These are phyloP conservation scores for Parnassius smintheus DNA, from an alignment of 2,888 invertebrate genomes.

Conservation along the genomic window DNA sequence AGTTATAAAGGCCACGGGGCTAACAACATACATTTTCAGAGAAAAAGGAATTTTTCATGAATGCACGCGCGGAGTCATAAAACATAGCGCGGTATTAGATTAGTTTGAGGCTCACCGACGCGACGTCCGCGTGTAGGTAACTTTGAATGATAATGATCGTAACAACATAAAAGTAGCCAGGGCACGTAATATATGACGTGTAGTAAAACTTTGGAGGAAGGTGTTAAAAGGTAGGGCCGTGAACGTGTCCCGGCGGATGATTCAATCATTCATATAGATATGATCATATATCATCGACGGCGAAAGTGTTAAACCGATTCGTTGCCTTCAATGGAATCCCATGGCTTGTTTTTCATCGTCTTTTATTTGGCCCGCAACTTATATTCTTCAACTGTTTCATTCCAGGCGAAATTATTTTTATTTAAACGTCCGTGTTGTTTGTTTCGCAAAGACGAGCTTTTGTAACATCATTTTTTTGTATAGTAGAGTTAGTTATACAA, in stretches of 20 bases:
- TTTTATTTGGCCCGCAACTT: slow-evolving; percentile 60
- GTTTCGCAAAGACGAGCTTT: neutral
- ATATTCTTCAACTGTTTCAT: slow-evolving; percentile 28
- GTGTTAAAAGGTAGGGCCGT: slow-evolving; percentile 74
- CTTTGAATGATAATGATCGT: slow-evolving; percentile 78
- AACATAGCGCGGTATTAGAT: slow-evolving; percentile 36
- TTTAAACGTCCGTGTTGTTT: neutral
- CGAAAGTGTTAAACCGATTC: slow-evolving; percentile 66
- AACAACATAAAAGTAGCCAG: slow-evolving; percentile 76
- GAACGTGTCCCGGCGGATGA: slow-evolving; percentile 76
- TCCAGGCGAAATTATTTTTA: neutral
- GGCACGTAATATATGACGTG: slow-evolving; percentile 72
- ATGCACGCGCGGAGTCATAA: slow-evolving; percentile 13
- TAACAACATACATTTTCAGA: too few relatives aligned
- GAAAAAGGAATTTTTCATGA: slow-evolving; percentile 2
- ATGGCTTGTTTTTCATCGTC: slow-evolving; percentile 50
- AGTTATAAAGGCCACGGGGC: too few relatives aligned
- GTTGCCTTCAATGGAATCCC: slow-evolving; percentile 58
- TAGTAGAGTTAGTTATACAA: neutral
- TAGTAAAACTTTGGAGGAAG: slow-evolving; percentile 77
- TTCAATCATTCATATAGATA: slow-evolving; percentile 78
- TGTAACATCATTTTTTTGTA: neutral
- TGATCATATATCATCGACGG: slow-evolving; percentile 76
- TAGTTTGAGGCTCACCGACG: slow-evolving; percentile 43
- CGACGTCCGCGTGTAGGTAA: slow-evolving; percentile 64